Evolutionary conservation across 2,797 vertebrate species (phyloP).

Genomic region (Chelidonichthys spinosus): DNA sequence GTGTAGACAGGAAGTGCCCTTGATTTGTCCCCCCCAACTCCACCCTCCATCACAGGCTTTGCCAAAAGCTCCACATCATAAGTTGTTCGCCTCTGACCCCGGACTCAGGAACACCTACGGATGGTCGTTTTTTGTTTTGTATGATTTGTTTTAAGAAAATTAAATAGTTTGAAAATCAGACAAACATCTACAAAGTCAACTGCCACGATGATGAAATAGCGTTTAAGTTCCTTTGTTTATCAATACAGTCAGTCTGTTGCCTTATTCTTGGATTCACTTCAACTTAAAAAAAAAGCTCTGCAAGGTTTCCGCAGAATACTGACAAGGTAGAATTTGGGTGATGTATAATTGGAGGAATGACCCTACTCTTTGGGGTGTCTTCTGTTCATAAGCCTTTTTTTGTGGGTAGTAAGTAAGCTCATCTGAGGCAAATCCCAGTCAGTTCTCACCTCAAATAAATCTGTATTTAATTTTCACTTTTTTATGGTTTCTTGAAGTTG

Average conservation of each 20-base stretch:
- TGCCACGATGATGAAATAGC: constrained; percentile 33
- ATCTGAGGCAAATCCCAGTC: constrained; percentile 28
- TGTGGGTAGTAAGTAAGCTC: constrained; percentile 38
- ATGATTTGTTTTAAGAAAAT: constrained; percentile 50
- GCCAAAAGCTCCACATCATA: constrained; percentile 43
- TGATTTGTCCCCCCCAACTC: constrained; percentile 75
- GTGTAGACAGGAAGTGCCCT: constrained; percentile 98
- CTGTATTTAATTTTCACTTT: constrained; percentile 76
- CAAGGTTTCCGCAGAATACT: constrained; percentile 31
- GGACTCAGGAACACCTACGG: constrained; percentile 90
- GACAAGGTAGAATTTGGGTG: constrained; percentile 5
- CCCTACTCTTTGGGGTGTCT: constrained; percentile 23
- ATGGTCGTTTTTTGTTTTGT: constrained; percentile 64
- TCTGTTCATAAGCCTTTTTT: constrained; percentile 40
- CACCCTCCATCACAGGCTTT: constrained; percentile 16
- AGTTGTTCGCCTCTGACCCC: constrained; percentile 71
- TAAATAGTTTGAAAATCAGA: constrained; percentile 37
- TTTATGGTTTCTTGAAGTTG: constrained; percentile 52
- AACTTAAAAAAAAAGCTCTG: not conserved
- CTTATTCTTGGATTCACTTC: constrained; percentile 33
- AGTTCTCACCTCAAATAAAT: constrained; percentile 52
- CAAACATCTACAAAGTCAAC: constrained; percentile 33
- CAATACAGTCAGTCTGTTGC: constrained; percentile 36
- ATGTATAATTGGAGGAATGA: constrained; percentile 29
- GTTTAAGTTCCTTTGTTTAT: constrained; percentile 36